These are phyloP conservation scores for Stenolophus ochropezus DNA, from an alignment of 2,888 invertebrate genomes.

Conservation along the genomic window DNA sequence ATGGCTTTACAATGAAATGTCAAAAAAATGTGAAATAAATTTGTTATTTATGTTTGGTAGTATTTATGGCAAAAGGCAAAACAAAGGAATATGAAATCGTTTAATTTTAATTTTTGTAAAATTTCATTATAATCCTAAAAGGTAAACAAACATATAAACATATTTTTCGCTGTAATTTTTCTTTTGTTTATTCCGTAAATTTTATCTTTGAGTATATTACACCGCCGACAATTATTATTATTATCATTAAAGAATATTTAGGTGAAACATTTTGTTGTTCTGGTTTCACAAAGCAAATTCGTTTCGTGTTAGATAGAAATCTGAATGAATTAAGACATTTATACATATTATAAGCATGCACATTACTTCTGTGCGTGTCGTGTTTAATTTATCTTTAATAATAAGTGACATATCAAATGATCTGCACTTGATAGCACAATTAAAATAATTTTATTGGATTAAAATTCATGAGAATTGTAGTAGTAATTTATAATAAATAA, in stretches of 20 bases:
- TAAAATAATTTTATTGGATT: conserved; percentile 5
- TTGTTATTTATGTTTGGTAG: too few species aligned
- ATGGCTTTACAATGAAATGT: too few species aligned
- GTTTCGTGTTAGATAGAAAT: conserved; percentile 20
- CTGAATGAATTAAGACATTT: conserved; percentile 35
- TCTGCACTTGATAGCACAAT: neutral
- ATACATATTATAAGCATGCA: conserved; percentile 29
- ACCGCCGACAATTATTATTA: conserved; percentile 20
- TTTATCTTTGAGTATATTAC: too few species aligned
- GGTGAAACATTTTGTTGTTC: neutral
- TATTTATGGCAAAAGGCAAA: too few species aligned
- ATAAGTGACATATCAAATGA: conserved; percentile 3
- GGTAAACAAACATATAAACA: too few species aligned
- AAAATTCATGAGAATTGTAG: neutral
- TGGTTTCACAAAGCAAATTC: neutral
- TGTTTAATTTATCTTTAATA: conserved; percentile 29
- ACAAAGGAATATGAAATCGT: too few species aligned
- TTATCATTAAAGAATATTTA: conserved; percentile 18
- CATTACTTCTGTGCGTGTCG: conserved; percentile 7
- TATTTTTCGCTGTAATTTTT: too few species aligned
- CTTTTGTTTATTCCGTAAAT: too few species aligned
- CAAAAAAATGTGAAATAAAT: too few species aligned
- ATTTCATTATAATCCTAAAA: too few species aligned
- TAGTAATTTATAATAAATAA: neutral
- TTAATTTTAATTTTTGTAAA: too few species aligned